phyloP scores from a whole-genome alignment of 2,797 vertebrate species.

The Anguilla marmorata region DNA sequence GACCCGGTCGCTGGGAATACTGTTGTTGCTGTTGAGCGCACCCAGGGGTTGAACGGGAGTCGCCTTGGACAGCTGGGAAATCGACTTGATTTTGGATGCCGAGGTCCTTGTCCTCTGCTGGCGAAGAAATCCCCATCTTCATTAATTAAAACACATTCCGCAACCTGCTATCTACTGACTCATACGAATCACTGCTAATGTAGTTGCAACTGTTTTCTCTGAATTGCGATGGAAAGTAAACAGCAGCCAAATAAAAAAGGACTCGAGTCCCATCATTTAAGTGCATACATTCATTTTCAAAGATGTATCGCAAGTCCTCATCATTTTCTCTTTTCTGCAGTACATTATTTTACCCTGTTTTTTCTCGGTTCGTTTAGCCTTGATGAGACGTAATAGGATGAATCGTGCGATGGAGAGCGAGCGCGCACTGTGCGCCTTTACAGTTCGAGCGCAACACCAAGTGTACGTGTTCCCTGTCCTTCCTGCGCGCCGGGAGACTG shows the following conservation, averaged over 20 bases:
- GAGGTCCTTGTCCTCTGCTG: constrained; percentile 42
- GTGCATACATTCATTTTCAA: not conserved
- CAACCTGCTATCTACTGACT: constrained; percentile 28
- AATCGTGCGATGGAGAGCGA: not conserved
- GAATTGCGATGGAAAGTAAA: not conserved
- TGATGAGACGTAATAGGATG: not conserved
- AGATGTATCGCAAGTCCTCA: constrained; percentile 6
- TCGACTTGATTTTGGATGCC: constrained; percentile 4
- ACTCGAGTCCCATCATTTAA: not conserved
- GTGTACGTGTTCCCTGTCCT: not conserved
- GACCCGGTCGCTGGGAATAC: not conserved
- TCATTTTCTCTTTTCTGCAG: not conserved
- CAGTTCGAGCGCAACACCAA: constrained; percentile 16
- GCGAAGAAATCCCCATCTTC: constrained; percentile 56
- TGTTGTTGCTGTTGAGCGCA: not conserved
- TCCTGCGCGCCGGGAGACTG: not conserved
- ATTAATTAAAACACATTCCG: constrained; percentile 57
- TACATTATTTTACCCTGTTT: not conserved
- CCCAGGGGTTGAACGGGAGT: constrained; percentile 9
- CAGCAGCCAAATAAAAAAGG: not conserved
- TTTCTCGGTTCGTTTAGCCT: not conserved
- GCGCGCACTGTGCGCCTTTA: not conserved
- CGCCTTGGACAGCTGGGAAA: not conserved
- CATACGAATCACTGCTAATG: constrained; percentile 2
- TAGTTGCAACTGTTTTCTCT: not conserved